Base-by-base conservation (phyloP, 2,797 vertebrate genomes). In the Xyrichtys novacula region DNA sequence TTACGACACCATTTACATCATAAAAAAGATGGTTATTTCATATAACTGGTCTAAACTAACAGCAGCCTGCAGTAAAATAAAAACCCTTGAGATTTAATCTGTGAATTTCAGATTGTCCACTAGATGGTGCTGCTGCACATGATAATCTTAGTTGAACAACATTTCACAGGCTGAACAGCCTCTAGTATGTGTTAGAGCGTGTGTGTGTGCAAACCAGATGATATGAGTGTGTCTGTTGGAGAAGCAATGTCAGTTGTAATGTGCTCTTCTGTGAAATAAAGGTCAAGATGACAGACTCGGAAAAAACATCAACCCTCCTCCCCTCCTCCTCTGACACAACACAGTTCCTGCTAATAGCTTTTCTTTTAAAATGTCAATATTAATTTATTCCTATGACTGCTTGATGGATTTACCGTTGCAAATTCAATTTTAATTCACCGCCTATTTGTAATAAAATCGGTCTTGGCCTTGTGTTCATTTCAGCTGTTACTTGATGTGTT, bases 211-310 rank as follows among this genome's bases (percentile, higher is more conserved):
- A 16, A 34, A 59, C 14, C 6, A 6, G 44, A 15, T 8, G 36
- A 19, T 11, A 32, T 46, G 5, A 19, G 57, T 42, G 56, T 61
- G 68, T 82, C 50, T 78, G 64, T 69, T 36, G 54, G 71, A 53
- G 61, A 79, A 62, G 64, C 62, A 69, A 48, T 76, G 69, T 81
- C 73, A 81, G 47, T 64, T 78, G 56, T 78, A 67, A 79, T 74
- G 75, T 78, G 74, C 84, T 87, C 43, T 32, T 57, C 47, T 68
- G 68, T 82, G 70, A 78, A 72, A 63, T 61, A 84, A 90, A 88
- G 70, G 84, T 85, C 70, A 84, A 74, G 62, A 78, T 78, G 76
- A 81, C 68, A 68, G 70, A 85, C 42, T 66, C 20, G 23, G 19
- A 47, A 60, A 49, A 52, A 62, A 14, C 26, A n/a, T 7, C 15